A percentile compares a stretch with the other conserved stretches of the same genome.
phyloP scores from a whole-genome alignment of 2,888 invertebrate species.

The Rhagonycha fulva region DNA sequence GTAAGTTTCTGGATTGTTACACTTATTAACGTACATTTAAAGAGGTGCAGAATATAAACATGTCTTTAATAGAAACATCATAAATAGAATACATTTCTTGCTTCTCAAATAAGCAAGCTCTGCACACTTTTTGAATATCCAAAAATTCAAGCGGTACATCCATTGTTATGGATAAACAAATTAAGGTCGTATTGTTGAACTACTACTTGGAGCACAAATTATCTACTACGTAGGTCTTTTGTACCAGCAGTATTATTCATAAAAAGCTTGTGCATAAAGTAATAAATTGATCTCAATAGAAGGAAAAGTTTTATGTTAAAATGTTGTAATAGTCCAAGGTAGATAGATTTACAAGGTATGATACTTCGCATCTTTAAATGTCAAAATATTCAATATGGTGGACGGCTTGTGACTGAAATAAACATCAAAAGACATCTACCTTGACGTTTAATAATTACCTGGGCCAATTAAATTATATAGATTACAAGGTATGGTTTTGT shows the following conservation, averaged over 20 bases:
- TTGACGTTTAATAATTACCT: no score
- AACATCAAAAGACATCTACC: no score
- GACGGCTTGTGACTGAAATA: no score
- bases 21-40: conserved; percentile 37
- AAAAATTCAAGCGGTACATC: conserved; percentile 12
- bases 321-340: no score
- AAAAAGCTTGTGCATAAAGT: no score
- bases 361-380: no score
- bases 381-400: no score
- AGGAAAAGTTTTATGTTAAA: no score
- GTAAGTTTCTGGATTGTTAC: not conserved
- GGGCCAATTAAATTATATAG: no score
- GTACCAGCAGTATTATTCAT: not conserved
- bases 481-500: no score
- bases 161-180: not conserved
- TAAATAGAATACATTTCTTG: conserved; percentile 51
- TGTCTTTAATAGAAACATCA: conserved; percentile 47
- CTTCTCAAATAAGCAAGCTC: conserved; percentile 56
- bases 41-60: conserved; percentile 43
- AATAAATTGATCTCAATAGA: no score
- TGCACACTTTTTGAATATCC: conserved; percentile 51
- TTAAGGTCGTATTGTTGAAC: not conserved
- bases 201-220: not conserved
- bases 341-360: no score
- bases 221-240: not conserved